These are phyloP conservation scores for Patella caerulea DNA, from an alignment of 2,888 invertebrate genomes.

Conservation along the genomic window DNA sequence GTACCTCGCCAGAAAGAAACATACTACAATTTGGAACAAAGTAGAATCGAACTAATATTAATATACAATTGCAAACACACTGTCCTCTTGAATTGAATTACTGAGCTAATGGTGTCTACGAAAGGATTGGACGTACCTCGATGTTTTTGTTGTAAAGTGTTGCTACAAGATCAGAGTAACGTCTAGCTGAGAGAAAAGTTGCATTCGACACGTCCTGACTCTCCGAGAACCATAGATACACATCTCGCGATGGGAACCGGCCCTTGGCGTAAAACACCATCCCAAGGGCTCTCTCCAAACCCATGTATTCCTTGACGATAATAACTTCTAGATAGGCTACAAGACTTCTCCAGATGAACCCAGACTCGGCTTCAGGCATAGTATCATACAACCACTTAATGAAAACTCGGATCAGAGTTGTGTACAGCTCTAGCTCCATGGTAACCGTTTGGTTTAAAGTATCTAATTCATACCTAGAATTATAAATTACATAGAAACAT, in stretches of 20 bases:
- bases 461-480: slow-evolving; percentile 43
- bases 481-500: no score
- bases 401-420: slow-evolving; percentile 57
- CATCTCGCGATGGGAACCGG: slow-evolving; percentile 52
- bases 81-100: background rate
- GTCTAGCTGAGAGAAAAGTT: slow-evolving; percentile 55
- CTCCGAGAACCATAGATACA: slow-evolving; percentile 59
- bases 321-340: slow-evolving; percentile 63
- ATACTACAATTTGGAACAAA: no score
- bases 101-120: background rate
- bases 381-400: slow-evolving; percentile 62
- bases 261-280: slow-evolving; percentile 61
- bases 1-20: no score
- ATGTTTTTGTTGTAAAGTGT: slow-evolving; percentile 50
- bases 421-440: slow-evolving; percentile 60
- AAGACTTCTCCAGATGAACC: slow-evolving; percentile 58
- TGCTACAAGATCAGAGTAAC: slow-evolving; percentile 55
- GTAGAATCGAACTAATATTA: no score
- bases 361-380: slow-evolving; percentile 70
- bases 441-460: slow-evolving; percentile 41
- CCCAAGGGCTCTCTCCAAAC: slow-evolving; percentile 58
- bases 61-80: no score
- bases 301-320: slow-evolving; percentile 59
- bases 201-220: slow-evolving; percentile 61
- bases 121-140: slow-evolving; percentile 21